These are phyloP conservation scores for Lathamus discolor DNA, from an alignment of 2,113 vertebrate genomes.

Conservation along the genomic window DNA sequence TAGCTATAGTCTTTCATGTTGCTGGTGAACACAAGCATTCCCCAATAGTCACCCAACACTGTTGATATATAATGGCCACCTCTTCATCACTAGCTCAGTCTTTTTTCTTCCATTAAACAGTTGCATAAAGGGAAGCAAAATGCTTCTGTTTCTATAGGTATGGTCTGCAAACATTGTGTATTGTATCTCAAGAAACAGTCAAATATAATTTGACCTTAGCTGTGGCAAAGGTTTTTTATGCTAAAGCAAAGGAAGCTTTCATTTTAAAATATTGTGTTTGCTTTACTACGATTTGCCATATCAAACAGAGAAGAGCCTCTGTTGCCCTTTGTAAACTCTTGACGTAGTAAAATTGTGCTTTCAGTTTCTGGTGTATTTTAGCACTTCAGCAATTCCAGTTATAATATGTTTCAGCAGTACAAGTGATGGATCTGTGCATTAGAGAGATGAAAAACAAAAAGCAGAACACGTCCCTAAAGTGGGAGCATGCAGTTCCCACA, in stretches of 20 bases:
- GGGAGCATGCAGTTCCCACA: not conserved
- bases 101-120: not conserved
- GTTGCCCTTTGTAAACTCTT: not conserved
- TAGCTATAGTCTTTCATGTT: not conserved
- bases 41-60: not conserved
- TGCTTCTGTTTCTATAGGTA: not conserved
- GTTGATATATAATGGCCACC: not conserved
- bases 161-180: not conserved
- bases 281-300: not conserved
- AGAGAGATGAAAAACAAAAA: conserved; percentile 13
- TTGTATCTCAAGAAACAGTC: not conserved
- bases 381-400: not conserved
- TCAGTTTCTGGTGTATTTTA: not conserved
- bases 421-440: not conserved
- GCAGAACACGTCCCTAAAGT: not conserved
- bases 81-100: not conserved
- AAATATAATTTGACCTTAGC: not conserved
- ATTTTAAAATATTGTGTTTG: not conserved
- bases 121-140: not conserved
- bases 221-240: not conserved
- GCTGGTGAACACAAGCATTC: not conserved
- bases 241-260: not conserved
- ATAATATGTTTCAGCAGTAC: not conserved
- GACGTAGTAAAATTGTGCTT: not conserved
- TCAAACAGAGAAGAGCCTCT: not conserved